phyloP scores from a whole-genome alignment of 2,888 invertebrate species.

The Prosopocoilus inquinatus region DNA sequence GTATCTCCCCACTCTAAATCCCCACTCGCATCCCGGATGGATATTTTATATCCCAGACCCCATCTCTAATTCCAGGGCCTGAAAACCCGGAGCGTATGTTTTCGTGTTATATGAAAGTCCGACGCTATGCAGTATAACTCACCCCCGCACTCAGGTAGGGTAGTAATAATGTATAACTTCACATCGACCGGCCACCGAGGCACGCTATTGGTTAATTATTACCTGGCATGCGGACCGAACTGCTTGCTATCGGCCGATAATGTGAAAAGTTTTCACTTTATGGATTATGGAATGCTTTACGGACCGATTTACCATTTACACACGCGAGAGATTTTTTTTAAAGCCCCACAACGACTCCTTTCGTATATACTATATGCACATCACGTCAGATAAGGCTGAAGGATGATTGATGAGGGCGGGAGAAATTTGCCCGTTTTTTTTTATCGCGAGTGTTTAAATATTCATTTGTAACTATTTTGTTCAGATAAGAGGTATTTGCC shows the following conservation, averaged over 20 bases:
- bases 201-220: slow-evolving; percentile 34
- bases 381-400: slow-evolving; percentile 13
- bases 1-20: slow-evolving; percentile 21
- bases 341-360: slow-evolving; percentile 3
- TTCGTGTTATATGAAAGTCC: slow-evolving; percentile 20
- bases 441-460: slow-evolving; percentile 3
- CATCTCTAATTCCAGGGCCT: slow-evolving; percentile 21
- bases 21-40: slow-evolving; percentile 22
- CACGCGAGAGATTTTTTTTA: slow-evolving; percentile 17
- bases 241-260: slow-evolving; percentile 23
- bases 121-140: slow-evolving; percentile 25
- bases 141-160: slow-evolving; percentile 21
- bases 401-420: slow-evolving; percentile 18
- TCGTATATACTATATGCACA: slow-evolving; percentile 16
- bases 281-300: slow-evolving; percentile 26
- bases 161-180: slow-evolving; percentile 30
- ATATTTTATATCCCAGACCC: slow-evolving; percentile 20
- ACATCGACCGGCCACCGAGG: slow-evolving; percentile 24
- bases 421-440: slow-evolving; percentile 11
- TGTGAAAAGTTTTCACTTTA: slow-evolving; percentile 29
- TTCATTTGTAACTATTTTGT: slow-evolving; percentile 13
- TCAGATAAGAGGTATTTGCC: background rate
- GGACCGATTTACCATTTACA: slow-evolving; percentile 13
- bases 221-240: slow-evolving; percentile 26
- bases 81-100: slow-evolving; percentile 23